Percentiles rank a stretch among this genome's conserved stretches.
These are phyloP conservation scores for Nothobranchius kuhntae DNA, from an alignment of 2,113 vertebrate genomes.

Conservation along the genomic window DNA sequence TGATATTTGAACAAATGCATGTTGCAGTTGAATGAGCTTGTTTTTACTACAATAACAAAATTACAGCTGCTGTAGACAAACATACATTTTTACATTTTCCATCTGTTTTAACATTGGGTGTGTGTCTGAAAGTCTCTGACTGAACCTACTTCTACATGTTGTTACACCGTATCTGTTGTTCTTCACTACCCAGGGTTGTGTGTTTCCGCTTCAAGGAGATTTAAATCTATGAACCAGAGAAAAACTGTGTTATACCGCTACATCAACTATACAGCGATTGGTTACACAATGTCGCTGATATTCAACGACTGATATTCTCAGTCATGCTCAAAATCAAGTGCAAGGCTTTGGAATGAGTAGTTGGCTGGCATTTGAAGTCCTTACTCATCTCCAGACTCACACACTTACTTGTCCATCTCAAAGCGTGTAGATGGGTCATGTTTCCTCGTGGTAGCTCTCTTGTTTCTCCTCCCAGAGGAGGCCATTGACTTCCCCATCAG, in stretches of 20 bases:
- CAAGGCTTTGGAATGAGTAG: constrained; percentile 4
- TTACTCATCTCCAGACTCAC: constrained; percentile 27
- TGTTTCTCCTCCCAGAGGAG: constrained; percentile 53
- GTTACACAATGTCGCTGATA: background rate
- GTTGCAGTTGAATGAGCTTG: too few species aligned
- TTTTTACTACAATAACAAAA: too few species aligned
- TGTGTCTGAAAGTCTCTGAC: background rate
- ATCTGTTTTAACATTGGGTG: background rate
- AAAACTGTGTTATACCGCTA: too few species aligned
- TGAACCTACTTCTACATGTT: background rate
- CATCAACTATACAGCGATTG: background rate
- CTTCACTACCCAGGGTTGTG: too few species aligned
- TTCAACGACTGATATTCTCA: background rate
- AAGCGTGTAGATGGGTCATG: constrained; percentile 20
- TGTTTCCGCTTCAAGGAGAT: too few species aligned
- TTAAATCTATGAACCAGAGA: too few species aligned
- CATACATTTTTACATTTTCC: background rate
- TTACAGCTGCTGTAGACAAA: too few species aligned
- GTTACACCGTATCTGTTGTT: too few species aligned
- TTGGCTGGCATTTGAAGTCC: constrained; percentile 18
- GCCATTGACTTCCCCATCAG: constrained; percentile 52
- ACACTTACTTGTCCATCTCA: constrained; percentile 34
- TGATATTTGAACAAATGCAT: too few species aligned
- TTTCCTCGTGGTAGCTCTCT: constrained; percentile 40
- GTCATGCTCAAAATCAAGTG: background rate